Conservation (phyloP, 92 coral and sea anemone genomes). For the Chrysogorgia sp. region DNA sequence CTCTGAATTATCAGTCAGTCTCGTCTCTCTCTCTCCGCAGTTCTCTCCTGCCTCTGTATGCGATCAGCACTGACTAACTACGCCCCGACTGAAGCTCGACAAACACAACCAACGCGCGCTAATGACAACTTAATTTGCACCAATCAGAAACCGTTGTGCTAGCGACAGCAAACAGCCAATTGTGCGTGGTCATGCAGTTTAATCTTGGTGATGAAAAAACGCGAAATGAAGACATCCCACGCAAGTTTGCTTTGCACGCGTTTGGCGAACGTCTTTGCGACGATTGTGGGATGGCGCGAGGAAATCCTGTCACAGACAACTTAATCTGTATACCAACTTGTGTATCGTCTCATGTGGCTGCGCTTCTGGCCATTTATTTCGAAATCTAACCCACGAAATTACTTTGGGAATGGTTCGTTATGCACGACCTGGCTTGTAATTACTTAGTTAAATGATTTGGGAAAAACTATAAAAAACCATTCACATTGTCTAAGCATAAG, state of each 20-base stretch:
- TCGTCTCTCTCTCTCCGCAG: neutral
- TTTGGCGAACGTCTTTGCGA: neutral
- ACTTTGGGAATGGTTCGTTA: neutral
- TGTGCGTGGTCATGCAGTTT: too few relatives aligned
- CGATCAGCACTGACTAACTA: neutral
- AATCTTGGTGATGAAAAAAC: conserved; percentile 25
- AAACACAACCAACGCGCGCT: conserved; percentile 17
- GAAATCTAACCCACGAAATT: neutral
- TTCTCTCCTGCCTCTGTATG: neutral
- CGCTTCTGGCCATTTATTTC: neutral
- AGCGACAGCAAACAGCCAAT: conserved; percentile 17
- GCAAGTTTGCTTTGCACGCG: neutral
- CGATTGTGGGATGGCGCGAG: neutral
- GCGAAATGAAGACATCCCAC: neutral
- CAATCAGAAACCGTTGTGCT: neutral
- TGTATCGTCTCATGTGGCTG: neutral
- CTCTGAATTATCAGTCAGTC: neutral
- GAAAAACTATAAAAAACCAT: neutral
- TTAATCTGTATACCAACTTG: neutral
- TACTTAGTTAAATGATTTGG: neutral
- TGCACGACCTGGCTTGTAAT: too few relatives aligned
- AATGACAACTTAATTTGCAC: neutral
- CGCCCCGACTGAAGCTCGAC: conserved; percentile 19
- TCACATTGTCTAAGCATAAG: neutral
- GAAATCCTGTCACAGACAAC: neutral